phyloP scores from a whole-genome alignment of 2,113 vertebrate species.

The Natator depressus region DNA sequence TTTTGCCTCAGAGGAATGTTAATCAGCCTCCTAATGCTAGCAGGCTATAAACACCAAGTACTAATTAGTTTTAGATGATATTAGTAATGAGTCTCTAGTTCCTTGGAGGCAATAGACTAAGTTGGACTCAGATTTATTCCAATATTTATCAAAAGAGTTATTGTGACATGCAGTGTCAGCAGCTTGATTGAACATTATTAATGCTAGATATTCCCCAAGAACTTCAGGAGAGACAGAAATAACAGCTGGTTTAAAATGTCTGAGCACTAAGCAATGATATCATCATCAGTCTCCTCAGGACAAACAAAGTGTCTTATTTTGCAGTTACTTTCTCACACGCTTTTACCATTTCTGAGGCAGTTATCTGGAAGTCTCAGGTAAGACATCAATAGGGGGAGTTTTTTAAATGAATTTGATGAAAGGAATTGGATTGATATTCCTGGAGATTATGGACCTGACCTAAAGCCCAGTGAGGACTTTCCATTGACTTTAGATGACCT shows the following conservation, averaged over 20 bases:
- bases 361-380: constrained; percentile 16
- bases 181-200: constrained; percentile 16
- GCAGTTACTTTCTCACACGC: constrained; percentile 10
- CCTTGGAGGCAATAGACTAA: constrained; percentile 33
- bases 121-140: constrained; percentile 28
- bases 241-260: constrained; percentile 27
- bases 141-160: constrained; percentile 39
- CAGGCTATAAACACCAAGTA: constrained; percentile 61
- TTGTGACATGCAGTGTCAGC: constrained; percentile 19
- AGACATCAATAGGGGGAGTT: neutral
- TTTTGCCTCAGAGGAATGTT: constrained; percentile 59
- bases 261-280: neutral
- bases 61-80: constrained; percentile 66
- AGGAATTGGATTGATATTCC: neutral
- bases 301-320: neutral
- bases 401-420: neutral
- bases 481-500: neutral
- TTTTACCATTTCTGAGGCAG: constrained; percentile 4
- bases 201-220: constrained; percentile 25
- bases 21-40: constrained; percentile 49
- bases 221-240: neutral
- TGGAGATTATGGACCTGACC: neutral
- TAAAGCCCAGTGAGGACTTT: neutral
- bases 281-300: neutral
- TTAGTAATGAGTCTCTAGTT: constrained; percentile 50